These are phyloP conservation scores for Drosophila baimaii DNA, from an alignment of 1,140 invertebrate genomes.

Conservation along the genomic window DNA sequence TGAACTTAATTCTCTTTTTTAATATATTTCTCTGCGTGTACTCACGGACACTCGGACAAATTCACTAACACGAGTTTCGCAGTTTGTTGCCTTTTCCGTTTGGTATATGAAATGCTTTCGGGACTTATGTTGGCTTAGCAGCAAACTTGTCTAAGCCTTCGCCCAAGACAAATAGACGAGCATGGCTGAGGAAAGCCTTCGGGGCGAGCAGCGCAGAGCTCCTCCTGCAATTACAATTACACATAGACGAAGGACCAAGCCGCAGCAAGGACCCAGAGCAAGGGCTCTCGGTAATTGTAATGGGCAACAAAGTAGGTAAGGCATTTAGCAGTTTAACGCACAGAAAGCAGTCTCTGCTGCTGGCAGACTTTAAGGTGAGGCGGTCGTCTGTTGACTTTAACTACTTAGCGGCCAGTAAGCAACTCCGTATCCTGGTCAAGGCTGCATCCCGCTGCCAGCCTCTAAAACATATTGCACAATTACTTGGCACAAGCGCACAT, in stretches of 20 bases:
- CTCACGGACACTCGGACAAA: slow-evolving; percentile 33
- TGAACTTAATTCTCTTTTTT: not conserved
- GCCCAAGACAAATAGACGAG: slow-evolving; percentile 27
- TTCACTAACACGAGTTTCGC: slow-evolving; percentile 59
- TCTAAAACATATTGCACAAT: slow-evolving; percentile 80
- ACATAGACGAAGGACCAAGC: slow-evolving; percentile 39
- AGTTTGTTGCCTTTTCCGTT: slow-evolving; percentile 77
- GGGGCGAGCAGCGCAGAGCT: slow-evolving; percentile 9
- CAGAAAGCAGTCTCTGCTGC: not conserved
- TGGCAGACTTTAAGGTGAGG: slow-evolving; percentile 3
- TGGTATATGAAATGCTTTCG: slow-evolving; percentile 77
- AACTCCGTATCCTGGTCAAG: slow-evolving; percentile 59
- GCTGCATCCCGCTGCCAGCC: slow-evolving; percentile 40
- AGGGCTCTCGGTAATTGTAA: slow-evolving; percentile 62
- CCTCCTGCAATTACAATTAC: slow-evolving; percentile 80
- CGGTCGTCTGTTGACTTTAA: slow-evolving; percentile 9
- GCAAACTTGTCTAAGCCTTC: slow-evolving; percentile 76
- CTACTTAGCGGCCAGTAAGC: slow-evolving; percentile 41
- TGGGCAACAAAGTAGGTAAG: slow-evolving; percentile 69
- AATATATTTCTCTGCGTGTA: not conserved
- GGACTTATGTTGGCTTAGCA: slow-evolving; percentile 81
- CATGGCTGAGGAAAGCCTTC: not conserved
- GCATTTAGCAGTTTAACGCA: slow-evolving; percentile 65
- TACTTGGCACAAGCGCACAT: slow-evolving; percentile 57
- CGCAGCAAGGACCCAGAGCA: slow-evolving; percentile 35